Evolutionary conservation across 2,113 vertebrate species (phyloP), one percentile per base, ranked within the genome.

Genomic region (Pelodiscus sinensis): DNA sequence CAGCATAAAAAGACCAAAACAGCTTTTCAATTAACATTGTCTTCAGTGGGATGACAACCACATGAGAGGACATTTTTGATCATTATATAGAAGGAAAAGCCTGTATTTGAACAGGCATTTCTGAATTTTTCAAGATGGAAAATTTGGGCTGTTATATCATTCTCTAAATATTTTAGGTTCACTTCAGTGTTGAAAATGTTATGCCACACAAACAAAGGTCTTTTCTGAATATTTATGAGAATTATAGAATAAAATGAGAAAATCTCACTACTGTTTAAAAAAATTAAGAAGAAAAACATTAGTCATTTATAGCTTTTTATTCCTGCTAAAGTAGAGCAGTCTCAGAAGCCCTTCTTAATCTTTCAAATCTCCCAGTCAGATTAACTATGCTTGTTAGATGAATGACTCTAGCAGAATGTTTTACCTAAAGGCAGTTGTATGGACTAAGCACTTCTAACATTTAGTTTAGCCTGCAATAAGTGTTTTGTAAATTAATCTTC

Each of bases 401-500:
- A 94, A 85, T 94, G 90, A 85, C 38, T 90, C 31, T 85, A 56
- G 29, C 77, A 82, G 60, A 95, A 94, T 88, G 16, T 77, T 96
- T 97, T 90, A 96, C 93, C 96, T 95, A 82, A 68, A 96, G 82
- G 95, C 55, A 84, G 71, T 85, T 92, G 73, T 86, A 87, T 80
- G 95, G 73, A 57, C 84, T 96, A 87, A 95, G 31, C 13, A 91
- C 57, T 92, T 92, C 91, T 96, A 96, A 95, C 71, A 90, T 97
- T 97, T 96, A 88, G 27, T 95, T 97, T 96, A 96, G 92, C 85
- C 87, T 96, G 92, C 7, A 75, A 50, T 92, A 96, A 96, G 68
- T 95, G 79, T 90, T 97, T 90, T 80, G 11, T 35, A 97, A 97
- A 97, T 97, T 92, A 93, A 94, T 95, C 96, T 97, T 97, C 78